phyloP scores from a whole-genome alignment of 1,140 invertebrate genomes.

The Parasteatoda tepidariorum region DNA sequence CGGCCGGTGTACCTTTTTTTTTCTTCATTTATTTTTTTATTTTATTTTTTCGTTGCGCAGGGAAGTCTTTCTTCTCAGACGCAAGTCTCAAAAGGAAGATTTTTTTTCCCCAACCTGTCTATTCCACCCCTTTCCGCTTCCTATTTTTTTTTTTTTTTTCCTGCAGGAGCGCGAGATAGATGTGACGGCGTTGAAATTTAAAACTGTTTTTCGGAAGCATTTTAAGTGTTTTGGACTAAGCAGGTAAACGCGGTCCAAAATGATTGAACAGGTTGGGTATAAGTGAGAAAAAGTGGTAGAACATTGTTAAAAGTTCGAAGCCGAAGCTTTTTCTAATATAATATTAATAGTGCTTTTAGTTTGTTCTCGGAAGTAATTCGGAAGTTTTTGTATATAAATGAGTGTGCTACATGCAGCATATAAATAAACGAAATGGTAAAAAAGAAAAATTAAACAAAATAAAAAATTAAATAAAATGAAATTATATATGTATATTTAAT shows the following conservation, averaged over 20 bases:
- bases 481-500: too few species aligned
- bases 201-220: background rate
- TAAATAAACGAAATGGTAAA: too few species aligned
- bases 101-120: background rate
- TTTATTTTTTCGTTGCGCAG: background rate
- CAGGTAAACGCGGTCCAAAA: background rate
- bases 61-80: conserved; percentile 1
- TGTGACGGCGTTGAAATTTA: conserved; percentile 6
- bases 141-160: background rate
- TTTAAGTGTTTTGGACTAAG: background rate
- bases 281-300: too few species aligned
- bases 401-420: too few species aligned
- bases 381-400: too few species aligned
- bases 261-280: too few species aligned
- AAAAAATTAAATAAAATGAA: too few species aligned
- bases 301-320: too few species aligned
- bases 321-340: too few species aligned
- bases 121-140: background rate
- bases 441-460: too few species aligned
- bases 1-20: background rate
- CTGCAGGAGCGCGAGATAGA: background rate
- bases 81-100: background rate
- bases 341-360: too few species aligned
- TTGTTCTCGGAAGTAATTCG: too few species aligned
- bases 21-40: background rate